These are phyloP conservation scores for Cavia aperea DNA, from an alignment of 2,113 vertebrate genomes.

Conservation along the genomic window DNA sequence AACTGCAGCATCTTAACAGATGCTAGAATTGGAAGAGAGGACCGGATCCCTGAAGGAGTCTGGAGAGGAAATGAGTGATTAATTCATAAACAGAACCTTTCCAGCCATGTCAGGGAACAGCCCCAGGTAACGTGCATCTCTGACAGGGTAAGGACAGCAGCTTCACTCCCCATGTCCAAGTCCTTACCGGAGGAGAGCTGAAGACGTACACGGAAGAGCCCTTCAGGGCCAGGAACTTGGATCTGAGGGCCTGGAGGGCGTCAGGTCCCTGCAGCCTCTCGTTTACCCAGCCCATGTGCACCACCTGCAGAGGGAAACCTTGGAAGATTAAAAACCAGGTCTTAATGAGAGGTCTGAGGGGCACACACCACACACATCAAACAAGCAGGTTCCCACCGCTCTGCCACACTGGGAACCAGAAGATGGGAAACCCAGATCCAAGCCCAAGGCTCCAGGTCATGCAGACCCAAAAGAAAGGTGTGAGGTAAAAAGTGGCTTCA, in stretches of 20 bases:
- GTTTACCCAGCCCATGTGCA: constrained; percentile 93
- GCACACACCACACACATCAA: not conserved
- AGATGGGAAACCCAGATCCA: not conserved
- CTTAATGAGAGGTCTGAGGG: not conserved
- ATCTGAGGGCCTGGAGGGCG: constrained; percentile 73
- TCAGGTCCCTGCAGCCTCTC: constrained; percentile 81
- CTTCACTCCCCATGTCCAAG: not conserved
- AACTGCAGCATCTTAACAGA: too few species aligned
- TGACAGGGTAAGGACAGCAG: not conserved
- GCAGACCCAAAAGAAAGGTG: not conserved
- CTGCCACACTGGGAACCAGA: not conserved
- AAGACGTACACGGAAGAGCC: constrained; percentile 88
- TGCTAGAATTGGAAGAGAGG: not conserved
- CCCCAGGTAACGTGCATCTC: rapidly evolving
- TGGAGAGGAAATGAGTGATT: not conserved
- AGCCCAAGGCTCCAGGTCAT: not conserved
- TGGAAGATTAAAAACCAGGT: constrained; percentile 61
- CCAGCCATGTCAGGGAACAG: too few species aligned
- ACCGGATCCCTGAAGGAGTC: not conserved
- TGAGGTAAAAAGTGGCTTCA: not conserved
- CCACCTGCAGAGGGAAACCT: constrained; percentile 81
- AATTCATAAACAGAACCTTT: not conserved
- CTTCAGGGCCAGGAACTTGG: constrained; percentile 90
- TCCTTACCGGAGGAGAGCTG: constrained; percentile 87
- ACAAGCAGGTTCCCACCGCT: too few species aligned